Evolutionary conservation across 1,140 invertebrate genomes (phyloP).

Genomic region (Dufourea novaeangliae): DNA sequence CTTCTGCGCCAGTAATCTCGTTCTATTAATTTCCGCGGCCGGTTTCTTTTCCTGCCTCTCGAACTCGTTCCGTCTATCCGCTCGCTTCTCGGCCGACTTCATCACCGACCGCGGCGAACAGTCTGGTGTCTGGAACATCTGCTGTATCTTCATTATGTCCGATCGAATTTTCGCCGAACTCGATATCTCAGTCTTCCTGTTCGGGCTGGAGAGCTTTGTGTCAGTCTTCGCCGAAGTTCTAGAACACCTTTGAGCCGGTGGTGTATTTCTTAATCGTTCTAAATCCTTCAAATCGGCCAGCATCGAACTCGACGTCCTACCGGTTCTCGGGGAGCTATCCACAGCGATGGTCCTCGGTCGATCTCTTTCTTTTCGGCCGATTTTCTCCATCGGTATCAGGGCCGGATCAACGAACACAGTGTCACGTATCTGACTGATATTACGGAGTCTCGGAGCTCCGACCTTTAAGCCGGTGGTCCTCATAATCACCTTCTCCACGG

Average conservation of each 20-base stretch:
- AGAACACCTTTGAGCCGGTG: conserved; percentile 60
- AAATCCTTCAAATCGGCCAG: conserved; percentile 74
- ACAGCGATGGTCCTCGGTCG: conserved; percentile 49
- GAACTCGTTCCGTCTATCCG: conserved; percentile 24
- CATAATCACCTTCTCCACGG: conserved; percentile 69
- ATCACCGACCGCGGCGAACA: conserved; percentile 1
- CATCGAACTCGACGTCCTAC: conserved; percentile 58
- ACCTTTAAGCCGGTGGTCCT: conserved; percentile 69
- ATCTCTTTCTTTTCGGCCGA: conserved; percentile 31
- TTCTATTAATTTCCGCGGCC: conserved; percentile 55
- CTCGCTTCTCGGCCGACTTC: conserved; percentile 36
- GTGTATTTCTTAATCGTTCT: conserved; percentile 72
- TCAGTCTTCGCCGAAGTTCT: conserved; percentile 20
- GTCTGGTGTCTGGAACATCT: conserved; percentile 65
- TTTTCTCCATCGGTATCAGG: conserved; percentile 43
- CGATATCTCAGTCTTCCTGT: conserved; percentile 35
- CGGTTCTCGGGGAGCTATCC: background rate
- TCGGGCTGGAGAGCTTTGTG: background rate
- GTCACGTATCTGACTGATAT: conserved; percentile 76
- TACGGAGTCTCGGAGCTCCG: conserved; percentile 70
- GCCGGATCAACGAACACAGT: conserved; percentile 66
- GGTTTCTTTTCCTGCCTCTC: conserved; percentile 49
- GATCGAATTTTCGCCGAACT: conserved; percentile 70
- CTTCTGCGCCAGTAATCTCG: conserved; percentile 64
- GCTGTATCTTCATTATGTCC: conserved; percentile 67